phyloP scores from a whole-genome alignment of 2,888 invertebrate species.

The Thera britannica region DNA sequence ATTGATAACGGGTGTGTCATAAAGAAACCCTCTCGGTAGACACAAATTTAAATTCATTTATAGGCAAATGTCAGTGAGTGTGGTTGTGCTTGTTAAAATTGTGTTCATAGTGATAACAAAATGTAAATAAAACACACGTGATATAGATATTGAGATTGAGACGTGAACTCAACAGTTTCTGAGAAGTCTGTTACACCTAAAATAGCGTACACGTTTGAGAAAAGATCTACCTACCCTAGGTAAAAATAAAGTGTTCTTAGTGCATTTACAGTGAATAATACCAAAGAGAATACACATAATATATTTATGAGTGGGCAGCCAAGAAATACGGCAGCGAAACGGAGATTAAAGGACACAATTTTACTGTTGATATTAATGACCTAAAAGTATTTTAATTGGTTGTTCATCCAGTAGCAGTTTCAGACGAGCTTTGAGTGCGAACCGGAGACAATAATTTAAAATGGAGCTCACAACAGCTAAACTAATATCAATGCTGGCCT shows the following conservation, averaged over 20 bases:
- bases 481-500: slow-evolving; percentile 86
- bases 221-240: background rate
- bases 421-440: background rate
- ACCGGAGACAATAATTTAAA: slow-evolving; percentile 31
- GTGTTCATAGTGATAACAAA: slow-evolving; percentile 22
- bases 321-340: background rate
- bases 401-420: background rate
- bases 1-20: slow-evolving; percentile 19
- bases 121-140: slow-evolving; percentile 28
- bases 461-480: slow-evolving; percentile 86
- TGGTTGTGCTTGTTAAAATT: slow-evolving; percentile 19
- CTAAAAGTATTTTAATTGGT: too few relatives aligned
- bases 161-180: background rate
- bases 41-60: slow-evolving; percentile 11
- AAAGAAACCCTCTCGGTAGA: background rate
- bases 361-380: too few relatives aligned
- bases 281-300: background rate
- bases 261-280: background rate
- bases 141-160: slow-evolving; percentile 20
- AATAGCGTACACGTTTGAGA: background rate
- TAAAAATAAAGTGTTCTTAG: slow-evolving; percentile 1
- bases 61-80: background rate
- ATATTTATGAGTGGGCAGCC: too few relatives aligned
- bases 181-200: background rate
- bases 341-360: too few relatives aligned